Percentiles rank a stretch among this genome's conserved stretches.
phyloP scores from a whole-genome alignment of 2,888 invertebrate genomes.

The Ligdia adustata region DNA sequence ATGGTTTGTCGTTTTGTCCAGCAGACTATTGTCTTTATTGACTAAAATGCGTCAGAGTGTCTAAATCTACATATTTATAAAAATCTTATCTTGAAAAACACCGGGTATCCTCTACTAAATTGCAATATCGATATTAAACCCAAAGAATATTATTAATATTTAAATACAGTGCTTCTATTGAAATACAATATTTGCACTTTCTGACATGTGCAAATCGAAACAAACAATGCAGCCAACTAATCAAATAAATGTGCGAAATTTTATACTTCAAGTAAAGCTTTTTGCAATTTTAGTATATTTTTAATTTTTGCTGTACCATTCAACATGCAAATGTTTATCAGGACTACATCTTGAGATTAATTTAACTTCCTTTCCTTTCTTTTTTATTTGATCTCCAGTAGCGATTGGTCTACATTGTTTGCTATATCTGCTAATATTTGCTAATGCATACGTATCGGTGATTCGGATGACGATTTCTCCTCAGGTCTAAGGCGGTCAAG shows the following conservation, averaged over 20 bases:
- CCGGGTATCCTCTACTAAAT: constrained; percentile 12
- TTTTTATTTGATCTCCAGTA: constrained; percentile 27
- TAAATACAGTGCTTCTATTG: constrained; percentile 50
- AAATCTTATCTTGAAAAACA: constrained; percentile 1
- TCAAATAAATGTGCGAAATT: constrained; percentile 49
- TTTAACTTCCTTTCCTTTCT: too few species aligned
- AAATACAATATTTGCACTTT: constrained; percentile 72
- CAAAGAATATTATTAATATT: constrained; percentile 65
- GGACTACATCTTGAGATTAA: too few species aligned
- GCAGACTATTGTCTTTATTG: too few species aligned
- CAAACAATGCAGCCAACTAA: too few species aligned
- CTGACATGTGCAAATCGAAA: constrained; percentile 65
- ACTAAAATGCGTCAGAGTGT: too few species aligned
- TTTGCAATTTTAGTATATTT: too few species aligned
- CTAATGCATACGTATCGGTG: constrained; percentile 44
- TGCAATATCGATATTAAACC: constrained; percentile 34
- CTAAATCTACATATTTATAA: too few species aligned
- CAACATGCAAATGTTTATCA: too few species aligned
- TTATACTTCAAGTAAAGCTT: constrained; percentile 38
- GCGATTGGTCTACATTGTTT: constrained; percentile 29
- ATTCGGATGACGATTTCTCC: constrained; percentile 75
- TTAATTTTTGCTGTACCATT: too few species aligned
- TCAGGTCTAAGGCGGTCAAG: constrained; percentile 66
- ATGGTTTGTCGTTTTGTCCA: too few species aligned
- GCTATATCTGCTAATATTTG: constrained; percentile 40